Evolutionary conservation across 1,140 invertebrate species (phyloP).

Genomic region (Amyelois transitella): DNA sequence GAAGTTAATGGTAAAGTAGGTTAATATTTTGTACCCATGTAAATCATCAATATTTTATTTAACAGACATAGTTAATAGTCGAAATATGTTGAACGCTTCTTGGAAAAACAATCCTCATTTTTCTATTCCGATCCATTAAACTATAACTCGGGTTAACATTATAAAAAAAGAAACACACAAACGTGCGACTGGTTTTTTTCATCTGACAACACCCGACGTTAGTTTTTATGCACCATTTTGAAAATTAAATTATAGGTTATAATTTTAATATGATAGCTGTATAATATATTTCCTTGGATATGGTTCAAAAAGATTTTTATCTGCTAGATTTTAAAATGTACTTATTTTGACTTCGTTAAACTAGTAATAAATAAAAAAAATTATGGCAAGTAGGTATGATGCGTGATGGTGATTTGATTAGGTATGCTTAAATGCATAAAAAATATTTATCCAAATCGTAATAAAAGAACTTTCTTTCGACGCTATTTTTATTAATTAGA

Average conservation of each 20-base stretch:
- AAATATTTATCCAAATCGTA: too few species aligned
- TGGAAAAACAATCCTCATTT: conserved; percentile 51
- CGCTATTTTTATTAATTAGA: too few species aligned
- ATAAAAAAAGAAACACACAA: conserved; percentile 58
- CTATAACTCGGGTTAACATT: conserved; percentile 43
- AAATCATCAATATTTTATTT: too few species aligned
- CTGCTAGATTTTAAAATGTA: conserved; percentile 22
- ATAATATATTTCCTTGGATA: conserved; percentile 61
- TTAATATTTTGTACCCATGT: too few species aligned
- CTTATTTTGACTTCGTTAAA: conserved; percentile 29
- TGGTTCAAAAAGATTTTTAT: conserved; percentile 42
- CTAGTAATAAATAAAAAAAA: too few species aligned
- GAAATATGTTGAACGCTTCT: conserved; percentile 16
- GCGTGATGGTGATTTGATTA: too few species aligned
- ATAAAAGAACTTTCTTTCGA: too few species aligned
- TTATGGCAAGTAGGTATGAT: too few species aligned
- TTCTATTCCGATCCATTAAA: conserved; percentile 59
- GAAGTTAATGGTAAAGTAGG: too few species aligned
- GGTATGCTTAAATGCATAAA: too few species aligned
- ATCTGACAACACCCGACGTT: conserved; percentile 53
- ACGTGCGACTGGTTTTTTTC: conserved; percentile 61
- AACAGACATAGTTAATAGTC: background rate
- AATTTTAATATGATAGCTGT: conserved; percentile 70
- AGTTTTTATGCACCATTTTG: conserved; percentile 59
- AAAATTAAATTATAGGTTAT: conserved; percentile 74